Evolutionary conservation across 2,797 vertebrate species (phyloP).

Genomic region (Hyperoplus lanceolatus): DNA sequence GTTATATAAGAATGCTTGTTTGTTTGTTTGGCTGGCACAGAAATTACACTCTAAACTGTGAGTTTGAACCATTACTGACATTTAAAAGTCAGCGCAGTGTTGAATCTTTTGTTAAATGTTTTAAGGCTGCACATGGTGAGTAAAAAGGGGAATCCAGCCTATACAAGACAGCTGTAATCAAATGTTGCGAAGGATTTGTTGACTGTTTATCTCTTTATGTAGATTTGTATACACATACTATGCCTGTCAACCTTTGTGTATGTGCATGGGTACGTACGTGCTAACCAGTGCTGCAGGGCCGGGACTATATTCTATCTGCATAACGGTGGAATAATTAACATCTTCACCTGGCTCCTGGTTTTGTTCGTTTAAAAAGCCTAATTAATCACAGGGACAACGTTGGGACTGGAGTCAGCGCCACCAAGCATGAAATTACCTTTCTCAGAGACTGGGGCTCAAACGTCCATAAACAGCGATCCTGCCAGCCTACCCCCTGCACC

Average conservation of each 20-base stretch:
- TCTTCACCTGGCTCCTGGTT: slow-evolving; percentile 84
- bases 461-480: slow-evolving; percentile 84
- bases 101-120: slow-evolving; percentile 25
- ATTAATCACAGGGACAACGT: slow-evolving; percentile 84
- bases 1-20: slow-evolving; percentile 40
- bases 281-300: slow-evolving; percentile 49
- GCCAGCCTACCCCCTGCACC: slow-evolving; percentile 69
- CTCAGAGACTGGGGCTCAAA: slow-evolving; percentile 75
- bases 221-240: slow-evolving; percentile 28
- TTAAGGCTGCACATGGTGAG: neutral
- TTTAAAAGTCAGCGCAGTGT: slow-evolving; percentile 11
- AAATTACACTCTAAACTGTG: slow-evolving; percentile 14
- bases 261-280: neutral
- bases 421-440: slow-evolving; percentile 89
- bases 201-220: neutral
- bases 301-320: slow-evolving; percentile 74
- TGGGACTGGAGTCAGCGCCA: slow-evolving; percentile 73
- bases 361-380: slow-evolving; percentile 82
- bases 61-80: slow-evolving; percentile 35
- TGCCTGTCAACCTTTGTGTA: slow-evolving; percentile 7
- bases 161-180: neutral
- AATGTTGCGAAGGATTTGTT: slow-evolving; percentile 7
- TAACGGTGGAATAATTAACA: slow-evolving; percentile 81
- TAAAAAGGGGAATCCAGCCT: slow-evolving; percentile 16
- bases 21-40: slow-evolving; percentile 19